A percentile compares a stretch with the other conserved stretches of the same genome.
Evolutionary conservation across 1,140 invertebrate genomes (phyloP).

Genomic region (Copidosoma floridanum): DNA sequence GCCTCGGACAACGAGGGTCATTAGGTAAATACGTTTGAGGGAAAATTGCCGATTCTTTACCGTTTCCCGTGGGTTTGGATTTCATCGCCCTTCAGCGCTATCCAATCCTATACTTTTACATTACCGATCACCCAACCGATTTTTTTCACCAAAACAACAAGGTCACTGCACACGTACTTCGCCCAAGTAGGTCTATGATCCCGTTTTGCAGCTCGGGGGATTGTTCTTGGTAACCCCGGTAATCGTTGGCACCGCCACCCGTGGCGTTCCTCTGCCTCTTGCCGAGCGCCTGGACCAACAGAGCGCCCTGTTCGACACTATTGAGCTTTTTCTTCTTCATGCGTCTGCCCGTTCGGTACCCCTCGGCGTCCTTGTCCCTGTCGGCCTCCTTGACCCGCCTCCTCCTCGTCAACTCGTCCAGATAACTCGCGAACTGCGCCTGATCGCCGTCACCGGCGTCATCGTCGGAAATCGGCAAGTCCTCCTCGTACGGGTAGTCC

Average conservation of each 20-base stretch:
- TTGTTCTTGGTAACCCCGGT: slow-evolving; percentile 46
- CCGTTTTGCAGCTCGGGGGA: slow-evolving; percentile 62
- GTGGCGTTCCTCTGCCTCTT: slow-evolving; percentile 59
- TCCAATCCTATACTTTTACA: too few relatives aligned
- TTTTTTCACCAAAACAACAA: not conserved
- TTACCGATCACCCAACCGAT: too few relatives aligned
- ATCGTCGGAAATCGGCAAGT: slow-evolving; percentile 11
- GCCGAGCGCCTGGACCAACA: slow-evolving; percentile 69
- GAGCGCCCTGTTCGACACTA: slow-evolving; percentile 71
- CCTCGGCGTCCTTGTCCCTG: too few relatives aligned
- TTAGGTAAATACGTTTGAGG: too few relatives aligned
- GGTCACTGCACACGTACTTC: slow-evolving; percentile 64
- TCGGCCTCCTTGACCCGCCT: slow-evolving; percentile 1
- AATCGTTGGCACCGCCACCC: slow-evolving; percentile 41
- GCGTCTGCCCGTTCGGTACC: too few relatives aligned
- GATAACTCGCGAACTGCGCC: slow-evolving; percentile 35
- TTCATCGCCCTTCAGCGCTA: too few relatives aligned
- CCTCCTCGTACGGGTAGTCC: not conserved
- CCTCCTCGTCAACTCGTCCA: slow-evolving; percentile 40
- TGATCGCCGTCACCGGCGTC: slow-evolving; percentile 21
- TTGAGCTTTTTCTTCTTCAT: slow-evolving; percentile 59
- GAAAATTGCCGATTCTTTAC: too few relatives aligned
- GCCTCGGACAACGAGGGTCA: too few relatives aligned
- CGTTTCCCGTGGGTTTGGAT: too few relatives aligned
- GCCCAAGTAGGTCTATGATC: slow-evolving; percentile 77